Conservation (phyloP, 1,140 invertebrate species). For the Venturia canescens region DNA sequence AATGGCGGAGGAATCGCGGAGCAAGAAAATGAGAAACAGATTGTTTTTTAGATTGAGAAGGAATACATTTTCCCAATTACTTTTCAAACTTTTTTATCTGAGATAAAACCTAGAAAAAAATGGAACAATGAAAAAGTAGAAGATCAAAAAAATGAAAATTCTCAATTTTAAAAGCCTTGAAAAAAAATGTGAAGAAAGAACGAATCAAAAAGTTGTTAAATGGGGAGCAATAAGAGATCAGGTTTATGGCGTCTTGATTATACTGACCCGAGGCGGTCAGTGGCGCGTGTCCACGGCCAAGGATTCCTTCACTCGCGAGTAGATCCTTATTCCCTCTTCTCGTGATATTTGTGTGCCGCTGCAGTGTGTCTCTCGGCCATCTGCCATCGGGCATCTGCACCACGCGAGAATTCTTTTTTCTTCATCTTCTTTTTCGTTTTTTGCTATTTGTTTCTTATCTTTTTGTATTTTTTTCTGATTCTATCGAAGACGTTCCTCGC, state of each 20-base stretch:
- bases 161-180: no score
- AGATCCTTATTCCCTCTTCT: neutral
- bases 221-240: conserved; percentile 39
- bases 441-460: no score
- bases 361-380: conserved; percentile 38
- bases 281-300: conserved; percentile 40
- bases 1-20: no score
- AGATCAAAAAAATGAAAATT: neutral
- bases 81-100: no score
- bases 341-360: conserved; percentile 8
- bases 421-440: no score
- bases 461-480: neutral
- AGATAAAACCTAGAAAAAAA: no score
- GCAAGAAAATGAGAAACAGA: no score
- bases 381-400: conserved; percentile 43
- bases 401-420: neutral
- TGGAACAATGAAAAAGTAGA: no score
- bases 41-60: no score
- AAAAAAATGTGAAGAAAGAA: no score
- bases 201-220: neutral
- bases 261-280: conserved; percentile 45
- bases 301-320: conserved; percentile 20
- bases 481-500: neutral
- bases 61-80: no score
- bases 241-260: conserved; percentile 51